A percentile compares a stretch with the other conserved stretches of the same genome.
phyloP scores from a whole-genome alignment of 2,113 vertebrate species.

The Gobius niger region DNA sequence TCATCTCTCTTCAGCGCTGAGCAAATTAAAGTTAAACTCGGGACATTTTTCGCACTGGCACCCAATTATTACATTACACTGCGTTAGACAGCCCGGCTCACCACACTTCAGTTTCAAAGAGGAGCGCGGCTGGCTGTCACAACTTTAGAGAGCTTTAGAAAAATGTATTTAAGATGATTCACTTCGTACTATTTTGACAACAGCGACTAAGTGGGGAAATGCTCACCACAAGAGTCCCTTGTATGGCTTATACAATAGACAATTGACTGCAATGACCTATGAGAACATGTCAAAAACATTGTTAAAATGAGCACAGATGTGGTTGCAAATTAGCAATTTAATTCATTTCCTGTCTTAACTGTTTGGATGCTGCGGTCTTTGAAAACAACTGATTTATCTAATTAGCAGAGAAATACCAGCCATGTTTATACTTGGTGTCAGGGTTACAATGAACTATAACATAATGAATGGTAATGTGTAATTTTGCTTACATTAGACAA shows the following conservation, averaged over 20 bases:
- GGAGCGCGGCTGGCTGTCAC: slow-evolving; percentile 35
- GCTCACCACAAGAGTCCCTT: slow-evolving; percentile 6
- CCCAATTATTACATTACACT: slow-evolving; percentile 44
- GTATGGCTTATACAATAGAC: neutral
- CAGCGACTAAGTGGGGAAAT: slow-evolving; percentile 31
- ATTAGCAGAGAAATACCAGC: too few relatives aligned
- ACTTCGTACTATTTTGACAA: slow-evolving; percentile 39
- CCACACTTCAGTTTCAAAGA: slow-evolving; percentile 45
- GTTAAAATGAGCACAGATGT: too few relatives aligned
- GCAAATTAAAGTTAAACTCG: slow-evolving; percentile 43
- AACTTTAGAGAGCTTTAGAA: slow-evolving; percentile 38
- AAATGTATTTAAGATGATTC: slow-evolving; percentile 47
- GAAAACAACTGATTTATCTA: too few relatives aligned
- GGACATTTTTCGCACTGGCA: slow-evolving; percentile 42
- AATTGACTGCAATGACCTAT: too few relatives aligned
- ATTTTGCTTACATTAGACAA: too few relatives aligned
- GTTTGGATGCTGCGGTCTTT: too few relatives aligned
- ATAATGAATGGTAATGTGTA: too few relatives aligned
- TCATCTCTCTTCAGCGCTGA: slow-evolving; percentile 25
- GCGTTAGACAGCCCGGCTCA: slow-evolving; percentile 26
- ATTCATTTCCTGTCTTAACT: too few relatives aligned
- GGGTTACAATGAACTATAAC: too few relatives aligned
- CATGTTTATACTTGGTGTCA: too few relatives aligned
- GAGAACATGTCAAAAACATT: too few relatives aligned
- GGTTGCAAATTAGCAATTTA: too few relatives aligned